Evolutionary conservation across 2,113 vertebrate species (phyloP), one percentile per base, ranked within the genome.

Genomic region (Cavia porcellus): DNA sequence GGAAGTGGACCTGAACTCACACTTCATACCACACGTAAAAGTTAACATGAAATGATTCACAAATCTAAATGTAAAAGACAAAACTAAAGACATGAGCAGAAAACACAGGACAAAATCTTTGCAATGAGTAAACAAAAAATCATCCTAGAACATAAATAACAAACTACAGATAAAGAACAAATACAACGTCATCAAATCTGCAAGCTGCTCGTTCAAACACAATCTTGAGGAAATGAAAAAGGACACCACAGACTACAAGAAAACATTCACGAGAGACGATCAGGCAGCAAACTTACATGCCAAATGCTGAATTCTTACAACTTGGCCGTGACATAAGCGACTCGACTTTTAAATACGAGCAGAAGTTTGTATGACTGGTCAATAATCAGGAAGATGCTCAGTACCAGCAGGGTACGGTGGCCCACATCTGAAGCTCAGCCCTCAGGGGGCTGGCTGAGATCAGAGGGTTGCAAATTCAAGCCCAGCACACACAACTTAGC

Each of bases 171-270:
- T 50, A 35, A 93, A 57, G 55, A 22, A 59, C 55, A 88, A 93
- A 75, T 59, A 38, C 70, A 62, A 85, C 50, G 14, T 97, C 35
- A 85, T 62, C 86, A 94, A 95, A 90, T 64, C 80, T 96, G 62
- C 9, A 94, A 97, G 77, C n/a, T 89, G 47, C 20, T 89, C 59
- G 86, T 82, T 47, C 32, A 96, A 96, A 96, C 13, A 92, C 15
- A 87, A 10, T 10, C 45, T 66, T 72, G 57, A 89, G 59, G 86
- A 94, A 94, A 66, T 83, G n/a, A 92, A 79, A 70, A 59, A 81
- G 52, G 62, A 86, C 35, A 1, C 4, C 47, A 64, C 62, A 94
- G 50, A n/a, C 25, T 61, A 17, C 7, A 86, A 94, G 52, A 89
- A 93, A 81, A 96, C 64, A 94, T 57, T 83, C 52, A 90, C 19